Percentiles rank a stretch among this genome's conserved stretches.
phyloP scores from a whole-genome alignment of 2,888 invertebrate species.

The Atethmia centrago region DNA sequence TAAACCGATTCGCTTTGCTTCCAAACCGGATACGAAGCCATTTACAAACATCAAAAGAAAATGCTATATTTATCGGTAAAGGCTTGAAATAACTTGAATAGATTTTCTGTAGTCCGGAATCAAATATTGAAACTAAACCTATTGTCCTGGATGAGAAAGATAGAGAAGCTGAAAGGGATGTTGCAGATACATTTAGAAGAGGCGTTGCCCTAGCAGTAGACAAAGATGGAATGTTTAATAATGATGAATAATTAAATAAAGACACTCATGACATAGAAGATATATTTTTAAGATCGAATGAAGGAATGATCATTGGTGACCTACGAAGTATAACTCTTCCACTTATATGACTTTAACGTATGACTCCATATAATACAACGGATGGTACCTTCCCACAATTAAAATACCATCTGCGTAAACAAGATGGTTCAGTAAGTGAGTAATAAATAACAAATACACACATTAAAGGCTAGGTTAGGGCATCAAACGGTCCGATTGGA shows the following conservation, averaged over 20 bases:
- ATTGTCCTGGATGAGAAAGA: background rate
- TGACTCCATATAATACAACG: background rate
- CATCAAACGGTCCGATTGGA: constrained; percentile 70
- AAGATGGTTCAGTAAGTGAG: constrained; percentile 34
- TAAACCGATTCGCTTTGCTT: constrained; percentile 51
- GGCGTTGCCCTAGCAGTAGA: background rate
- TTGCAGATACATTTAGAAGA: background rate
- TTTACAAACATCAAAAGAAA: constrained; percentile 60
- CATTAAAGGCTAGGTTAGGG: constrained; percentile 52
- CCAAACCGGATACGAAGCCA: constrained; percentile 53
- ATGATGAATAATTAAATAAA: background rate
- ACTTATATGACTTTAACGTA: background rate
- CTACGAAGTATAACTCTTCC: constrained; percentile 1
- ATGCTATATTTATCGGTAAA: constrained; percentile 47
- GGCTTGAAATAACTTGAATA: constrained; percentile 36
- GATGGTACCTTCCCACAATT: constrained; percentile 24
- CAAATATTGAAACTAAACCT: background rate
- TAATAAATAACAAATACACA: constrained; percentile 56
- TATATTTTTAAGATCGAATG: background rate
- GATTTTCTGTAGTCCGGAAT: constrained; percentile 17
- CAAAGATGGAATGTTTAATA: background rate
- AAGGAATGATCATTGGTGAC: constrained; percentile 2
- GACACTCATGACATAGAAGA: background rate
- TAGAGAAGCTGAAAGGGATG: background rate
- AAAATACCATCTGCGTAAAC: constrained; percentile 40